A percentile compares a stretch with the other conserved stretches of the same genome.
Conservation (phyloP, 1,140 invertebrate species). For the Orius laevigatus region DNA sequence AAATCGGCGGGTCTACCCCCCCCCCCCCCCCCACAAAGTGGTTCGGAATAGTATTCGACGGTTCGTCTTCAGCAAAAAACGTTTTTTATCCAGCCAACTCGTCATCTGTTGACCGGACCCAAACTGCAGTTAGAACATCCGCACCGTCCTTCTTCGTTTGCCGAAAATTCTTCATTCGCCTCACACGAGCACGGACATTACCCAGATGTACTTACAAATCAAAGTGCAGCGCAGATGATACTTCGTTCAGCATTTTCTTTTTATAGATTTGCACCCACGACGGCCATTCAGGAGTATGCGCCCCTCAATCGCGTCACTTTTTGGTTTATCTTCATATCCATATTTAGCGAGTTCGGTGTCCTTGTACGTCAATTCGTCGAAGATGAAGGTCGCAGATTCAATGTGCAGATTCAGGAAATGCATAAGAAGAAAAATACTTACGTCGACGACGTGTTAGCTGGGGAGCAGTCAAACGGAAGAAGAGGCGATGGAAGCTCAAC, state of each 20-base stretch:
- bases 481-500: slow-evolving; percentile 14
- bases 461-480: slow-evolving; percentile 20
- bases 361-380: slow-evolving; percentile 23
- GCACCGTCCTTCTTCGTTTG: slow-evolving; percentile 28
- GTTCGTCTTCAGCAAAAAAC: slow-evolving; percentile 22
- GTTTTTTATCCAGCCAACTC: slow-evolving; percentile 30
- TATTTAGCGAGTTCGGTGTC: slow-evolving; percentile 23
- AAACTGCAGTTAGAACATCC: slow-evolving; percentile 28
- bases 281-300: slow-evolving; percentile 19
- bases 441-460: slow-evolving; percentile 29
- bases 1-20: slow-evolving; percentile 18
- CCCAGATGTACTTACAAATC: slow-evolving; percentile 28
- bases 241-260: slow-evolving; percentile 17
- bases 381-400: slow-evolving; percentile 20
- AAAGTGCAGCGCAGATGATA: slow-evolving; percentile 9
- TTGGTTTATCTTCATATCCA: slow-evolving; percentile 25
- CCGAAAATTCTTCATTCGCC: slow-evolving; percentile 23
- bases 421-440: slow-evolving; percentile 28
- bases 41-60: slow-evolving; percentile 28
- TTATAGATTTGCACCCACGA: slow-evolving; percentile 13
- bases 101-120: slow-evolving; percentile 25
- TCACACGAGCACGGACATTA: slow-evolving; percentile 28
- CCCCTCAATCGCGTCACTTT: slow-evolving; percentile 25
- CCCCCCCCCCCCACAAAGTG: no score
- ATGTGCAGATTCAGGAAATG: slow-evolving; percentile 19